Percentiles rank a stretch among this genome's conserved stretches.
These are phyloP conservation scores for Drymodes brunneopygia DNA, from an alignment of 2,113 vertebrate species.

Conservation along the genomic window DNA sequence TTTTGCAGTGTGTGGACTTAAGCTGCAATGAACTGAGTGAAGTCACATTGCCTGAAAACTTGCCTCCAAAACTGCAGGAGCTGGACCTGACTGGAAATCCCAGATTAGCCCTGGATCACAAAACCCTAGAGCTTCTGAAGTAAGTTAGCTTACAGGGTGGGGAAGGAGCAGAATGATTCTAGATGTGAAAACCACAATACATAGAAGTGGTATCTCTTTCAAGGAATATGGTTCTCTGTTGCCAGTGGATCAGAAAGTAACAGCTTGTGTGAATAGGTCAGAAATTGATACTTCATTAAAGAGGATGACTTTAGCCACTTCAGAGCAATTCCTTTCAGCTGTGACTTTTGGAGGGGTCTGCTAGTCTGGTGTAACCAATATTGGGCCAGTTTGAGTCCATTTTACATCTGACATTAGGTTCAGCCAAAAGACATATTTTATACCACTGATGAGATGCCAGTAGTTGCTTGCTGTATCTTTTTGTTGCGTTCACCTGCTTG, in stretches of 20 bases:
- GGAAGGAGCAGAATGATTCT: neutral
- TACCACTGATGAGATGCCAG: neutral
- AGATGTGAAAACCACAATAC: neutral
- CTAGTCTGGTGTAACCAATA: neutral
- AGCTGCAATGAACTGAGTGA: conserved; percentile 96
- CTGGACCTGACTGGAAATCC: conserved; percentile 96
- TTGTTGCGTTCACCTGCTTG: neutral
- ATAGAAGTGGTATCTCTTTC: neutral
- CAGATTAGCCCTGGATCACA: conserved; percentile 90
- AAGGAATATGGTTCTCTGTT: neutral
- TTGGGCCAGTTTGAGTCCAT: neutral
- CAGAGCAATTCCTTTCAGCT: neutral
- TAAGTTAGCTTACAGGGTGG: conserved; percentile 56
- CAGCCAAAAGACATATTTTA: neutral
- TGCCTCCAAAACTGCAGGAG: conserved; percentile 94
- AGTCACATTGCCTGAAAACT: conserved; percentile 89
- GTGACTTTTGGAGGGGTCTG: neutral
- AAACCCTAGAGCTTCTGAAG: conserved; percentile 95
- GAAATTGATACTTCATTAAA: neutral
- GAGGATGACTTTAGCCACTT: neutral
- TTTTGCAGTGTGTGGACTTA: conserved; percentile 90
- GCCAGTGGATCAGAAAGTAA: neutral
- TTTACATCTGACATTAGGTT: neutral
- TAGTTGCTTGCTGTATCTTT: neutral
- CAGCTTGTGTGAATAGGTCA: neutral